These are phyloP conservation scores for Salticus scenicus DNA, from an alignment of 2,888 invertebrate genomes.

Conservation along the genomic window DNA sequence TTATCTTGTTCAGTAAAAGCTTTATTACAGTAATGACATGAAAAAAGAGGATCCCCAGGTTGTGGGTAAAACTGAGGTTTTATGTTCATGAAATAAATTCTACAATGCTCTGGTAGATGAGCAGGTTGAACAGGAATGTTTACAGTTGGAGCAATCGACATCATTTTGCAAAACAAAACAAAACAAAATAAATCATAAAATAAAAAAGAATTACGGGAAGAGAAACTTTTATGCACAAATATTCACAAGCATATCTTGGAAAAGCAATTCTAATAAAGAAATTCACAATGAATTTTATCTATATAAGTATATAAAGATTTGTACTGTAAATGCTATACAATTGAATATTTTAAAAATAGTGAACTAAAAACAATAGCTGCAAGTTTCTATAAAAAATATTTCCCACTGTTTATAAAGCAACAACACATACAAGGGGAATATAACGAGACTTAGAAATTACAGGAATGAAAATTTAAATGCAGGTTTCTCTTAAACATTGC, in stretches of 20 bases:
- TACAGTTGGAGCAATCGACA: conserved; percentile 58
- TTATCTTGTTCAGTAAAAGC: conserved; percentile 50
- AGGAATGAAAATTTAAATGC: background rate
- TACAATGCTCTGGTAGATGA: conserved; percentile 50
- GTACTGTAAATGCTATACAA: too few relatives aligned
- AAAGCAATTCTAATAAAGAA: too few relatives aligned
- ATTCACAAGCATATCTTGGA: too few relatives aligned
- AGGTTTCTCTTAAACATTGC: conserved; percentile 7
- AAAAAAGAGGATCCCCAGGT: conserved; percentile 34
- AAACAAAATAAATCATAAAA: background rate
- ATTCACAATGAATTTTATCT: too few relatives aligned
- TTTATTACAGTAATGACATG: conserved; percentile 60
- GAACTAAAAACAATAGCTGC: too few relatives aligned
- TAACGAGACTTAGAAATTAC: too few relatives aligned
- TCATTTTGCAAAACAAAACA: background rate
- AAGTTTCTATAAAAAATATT: too few relatives aligned
- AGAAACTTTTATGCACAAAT: background rate
- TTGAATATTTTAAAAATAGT: too few relatives aligned
- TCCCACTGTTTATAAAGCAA: too few relatives aligned
- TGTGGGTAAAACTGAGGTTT: conserved; percentile 49
- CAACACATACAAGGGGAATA: too few relatives aligned
- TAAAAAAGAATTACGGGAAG: background rate
- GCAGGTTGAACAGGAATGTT: conserved; percentile 47
- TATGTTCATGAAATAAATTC: conserved; percentile 62
- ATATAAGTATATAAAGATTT: too few relatives aligned